phyloP scores from a whole-genome alignment of 2,797 vertebrate genomes.

The Lates japonicus region DNA sequence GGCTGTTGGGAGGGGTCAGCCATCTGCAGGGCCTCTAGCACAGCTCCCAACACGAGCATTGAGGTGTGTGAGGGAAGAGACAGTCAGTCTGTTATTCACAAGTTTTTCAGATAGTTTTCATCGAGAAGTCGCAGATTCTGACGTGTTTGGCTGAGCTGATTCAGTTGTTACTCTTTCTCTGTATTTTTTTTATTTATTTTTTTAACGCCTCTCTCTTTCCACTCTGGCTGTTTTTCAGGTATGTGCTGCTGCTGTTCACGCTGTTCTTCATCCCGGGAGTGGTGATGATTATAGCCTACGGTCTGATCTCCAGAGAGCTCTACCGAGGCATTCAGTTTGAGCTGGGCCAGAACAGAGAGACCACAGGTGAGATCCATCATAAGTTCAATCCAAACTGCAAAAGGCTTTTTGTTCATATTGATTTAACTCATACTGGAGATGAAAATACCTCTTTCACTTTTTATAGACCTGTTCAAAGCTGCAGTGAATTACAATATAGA shows the following conservation, averaged over 20 bases:
- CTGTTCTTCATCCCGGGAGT: constrained; percentile 95
- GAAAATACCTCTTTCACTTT: constrained; percentile 28
- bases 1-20: not conserved
- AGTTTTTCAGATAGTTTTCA: not conserved
- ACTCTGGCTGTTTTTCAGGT: constrained; percentile 85
- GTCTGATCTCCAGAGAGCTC: constrained; percentile 95
- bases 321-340: constrained; percentile 94
- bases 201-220: not conserved
- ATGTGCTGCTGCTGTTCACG: constrained; percentile 90
- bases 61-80: not conserved
- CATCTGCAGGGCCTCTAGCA: constrained; percentile 33
- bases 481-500: constrained; percentile 4
- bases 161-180: not conserved
- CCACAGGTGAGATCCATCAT: constrained; percentile 80
- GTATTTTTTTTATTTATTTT: not conserved
- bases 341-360: constrained; percentile 83
- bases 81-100: not conserved
- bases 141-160: not conserved
- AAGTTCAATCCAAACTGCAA: constrained; percentile 26
- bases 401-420: constrained; percentile 13
- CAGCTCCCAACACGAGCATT: not conserved
- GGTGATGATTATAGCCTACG: constrained; percentile 94
- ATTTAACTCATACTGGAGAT: constrained; percentile 8
- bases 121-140: not conserved
- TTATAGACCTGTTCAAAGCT: not conserved